Base-by-base conservation (phyloP, 2,888 invertebrate species). In the Clepsis dumicolana region DNA sequence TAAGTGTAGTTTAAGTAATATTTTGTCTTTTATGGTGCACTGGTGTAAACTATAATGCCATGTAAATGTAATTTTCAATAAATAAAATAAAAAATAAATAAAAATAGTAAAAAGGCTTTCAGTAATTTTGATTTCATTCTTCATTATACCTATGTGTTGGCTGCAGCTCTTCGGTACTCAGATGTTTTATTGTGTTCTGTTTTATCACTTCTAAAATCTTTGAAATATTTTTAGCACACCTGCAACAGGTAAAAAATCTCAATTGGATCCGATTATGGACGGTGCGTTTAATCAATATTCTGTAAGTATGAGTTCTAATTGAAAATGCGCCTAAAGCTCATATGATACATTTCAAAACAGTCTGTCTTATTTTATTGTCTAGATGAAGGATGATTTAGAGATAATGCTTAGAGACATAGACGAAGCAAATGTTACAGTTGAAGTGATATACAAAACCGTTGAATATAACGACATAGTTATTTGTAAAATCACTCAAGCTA, bases 381-480 rank as follows among this genome's bases (percentile, higher is more conserved):
- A 91, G 91, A 71, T 90, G 67, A 70, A 65, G 27, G 10, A 71
- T 1, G 83, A 86, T 65, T 70, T 91, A 38, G 53, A 63, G 14
- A 7, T 69, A 4, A 57, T 88, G 0, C 65, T 77, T 21, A 38
- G 70, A 0, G 64, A 73, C 0, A 82, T 86, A 62, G 68, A 74
- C 0, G 60, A 78, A 7, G 83, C 77, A 1, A 89, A 88, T 25
- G 76, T 83, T 25, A 80, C 84, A 0, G 16, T 79, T 0, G 83
- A 85, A 73, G 75, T 82, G 0, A 67, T 88, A 4, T 88, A 84
- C 0, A 83, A 83, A 0, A 90, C 91, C 1, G 77, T 77, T 1
- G 88, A 87, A 69, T 91, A 88, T 72, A 88, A 89, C 12, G 85
- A 92, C 14, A 86, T 93, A 14, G 70, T 90, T 0, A 70, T 91